Percentiles rank a stretch among this genome's conserved stretches.
Evolutionary conservation across 1,140 invertebrate species (phyloP).

Genomic region (Diorhabda elongata): DNA sequence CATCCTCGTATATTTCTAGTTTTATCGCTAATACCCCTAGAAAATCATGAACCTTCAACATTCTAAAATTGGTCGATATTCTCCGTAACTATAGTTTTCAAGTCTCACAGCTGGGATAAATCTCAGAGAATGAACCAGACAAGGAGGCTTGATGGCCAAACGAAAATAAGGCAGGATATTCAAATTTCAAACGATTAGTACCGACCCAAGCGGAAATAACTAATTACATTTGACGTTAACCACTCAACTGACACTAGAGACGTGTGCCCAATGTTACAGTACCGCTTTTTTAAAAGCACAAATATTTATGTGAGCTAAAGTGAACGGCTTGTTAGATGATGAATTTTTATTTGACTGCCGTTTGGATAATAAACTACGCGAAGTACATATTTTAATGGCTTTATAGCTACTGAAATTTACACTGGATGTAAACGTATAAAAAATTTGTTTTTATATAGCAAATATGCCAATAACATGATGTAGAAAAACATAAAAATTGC

Average conservation of each 20-base stretch:
- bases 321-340: not conserved
- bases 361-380: not conserved
- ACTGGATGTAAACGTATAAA: too few species aligned
- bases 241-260: conserved; percentile 38
- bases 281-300: not conserved
- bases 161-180: conserved; percentile 43
- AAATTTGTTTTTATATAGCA: too few species aligned
- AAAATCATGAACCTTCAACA: too few species aligned
- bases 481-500: too few species aligned
- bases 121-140: conserved; percentile 27
- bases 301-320: conserved; percentile 2
- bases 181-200: conserved; percentile 43
- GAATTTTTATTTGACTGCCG: not conserved
- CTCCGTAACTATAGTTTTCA: not conserved
- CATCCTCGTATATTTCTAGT: too few species aligned
- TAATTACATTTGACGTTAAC: conserved; percentile 43
- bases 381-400: too few species aligned
- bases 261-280: conserved; percentile 22
- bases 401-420: too few species aligned
- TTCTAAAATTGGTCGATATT: too few species aligned
- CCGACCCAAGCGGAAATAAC: conserved; percentile 38
- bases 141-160: conserved; percentile 36
- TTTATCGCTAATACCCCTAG: too few species aligned
- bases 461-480: too few species aligned
- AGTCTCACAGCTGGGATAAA: conserved; percentile 28